Evolutionary conservation across 2,113 vertebrate genomes (phyloP).

Genomic region (Tapirus terrestris): DNA sequence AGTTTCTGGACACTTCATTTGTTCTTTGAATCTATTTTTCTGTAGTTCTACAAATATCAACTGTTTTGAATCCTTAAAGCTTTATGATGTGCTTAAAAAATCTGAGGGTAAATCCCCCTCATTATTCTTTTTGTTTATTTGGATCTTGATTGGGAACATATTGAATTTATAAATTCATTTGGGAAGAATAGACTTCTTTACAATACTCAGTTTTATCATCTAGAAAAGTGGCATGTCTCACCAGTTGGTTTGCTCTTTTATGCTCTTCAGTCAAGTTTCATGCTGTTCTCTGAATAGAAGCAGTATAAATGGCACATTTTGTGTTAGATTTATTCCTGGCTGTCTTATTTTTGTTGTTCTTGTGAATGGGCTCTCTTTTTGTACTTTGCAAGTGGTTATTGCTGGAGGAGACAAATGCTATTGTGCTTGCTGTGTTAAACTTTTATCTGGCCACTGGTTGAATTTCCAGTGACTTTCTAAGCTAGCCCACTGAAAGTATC

Average conservation of each 20-base stretch:
- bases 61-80: background rate
- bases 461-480: background rate
- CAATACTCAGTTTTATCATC: background rate
- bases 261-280: background rate
- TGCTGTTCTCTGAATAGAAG: background rate
- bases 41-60: background rate
- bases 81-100: background rate
- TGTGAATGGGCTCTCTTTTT: background rate
- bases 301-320: background rate
- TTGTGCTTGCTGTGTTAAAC: background rate
- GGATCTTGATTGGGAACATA: background rate
- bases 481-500: background rate
- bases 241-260: background rate
- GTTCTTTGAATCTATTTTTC: background rate
- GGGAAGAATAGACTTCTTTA: background rate
- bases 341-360: background rate
- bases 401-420: background rate
- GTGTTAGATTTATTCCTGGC: background rate
- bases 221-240: background rate
- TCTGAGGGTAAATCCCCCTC: background rate
- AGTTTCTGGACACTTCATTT: background rate
- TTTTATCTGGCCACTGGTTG: background rate
- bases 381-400: background rate
- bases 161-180: background rate
- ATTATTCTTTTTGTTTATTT: background rate